Percentiles rank a stretch among this genome's conserved stretches.
These are phyloP conservation scores for Bujurquina vittata DNA, from an alignment of 2,113 vertebrate genomes.

Conservation along the genomic window DNA sequence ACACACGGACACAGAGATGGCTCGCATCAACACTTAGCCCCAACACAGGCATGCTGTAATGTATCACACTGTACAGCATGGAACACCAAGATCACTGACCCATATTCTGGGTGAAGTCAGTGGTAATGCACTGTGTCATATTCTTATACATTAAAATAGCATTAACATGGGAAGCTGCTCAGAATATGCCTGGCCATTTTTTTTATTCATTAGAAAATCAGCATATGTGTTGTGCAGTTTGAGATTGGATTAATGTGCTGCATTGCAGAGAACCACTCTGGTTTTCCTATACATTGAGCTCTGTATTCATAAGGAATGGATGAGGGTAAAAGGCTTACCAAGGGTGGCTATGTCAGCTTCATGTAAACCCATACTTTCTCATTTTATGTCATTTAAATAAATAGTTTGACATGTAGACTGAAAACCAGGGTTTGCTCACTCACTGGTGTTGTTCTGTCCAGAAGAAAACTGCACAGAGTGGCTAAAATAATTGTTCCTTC, in stretches of 20 bases:
- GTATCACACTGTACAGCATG: slow-evolving; percentile 18
- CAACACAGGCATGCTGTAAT: slow-evolving; percentile 2
- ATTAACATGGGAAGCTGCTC: not conserved
- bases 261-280: slow-evolving; percentile 72
- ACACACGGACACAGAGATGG: slow-evolving; percentile 22
- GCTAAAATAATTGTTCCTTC: not conserved
- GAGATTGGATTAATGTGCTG: slow-evolving; percentile 57
- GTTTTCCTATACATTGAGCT: slow-evolving; percentile 30
- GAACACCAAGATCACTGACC: slow-evolving; percentile 49
- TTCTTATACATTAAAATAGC: slow-evolving; percentile 6
- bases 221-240: slow-evolving; percentile 18
- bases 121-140: slow-evolving; percentile 22
- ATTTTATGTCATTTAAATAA: not conserved
- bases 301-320: slow-evolving; percentile 57
- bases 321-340: not conserved
- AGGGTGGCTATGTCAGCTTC: not conserved
- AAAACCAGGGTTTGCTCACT: not conserved
- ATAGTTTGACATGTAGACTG: not conserved
- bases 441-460: not conserved
- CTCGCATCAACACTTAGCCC: slow-evolving; percentile 52
- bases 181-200: slow-evolving; percentile 7
- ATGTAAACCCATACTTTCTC: not conserved
- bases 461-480: not conserved
- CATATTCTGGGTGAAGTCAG: slow-evolving; percentile 47
- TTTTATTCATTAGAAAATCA: slow-evolving; percentile 34